Conservation (phyloP, 1,140 invertebrate species). For the Drosophila mojavensis region DNA sequence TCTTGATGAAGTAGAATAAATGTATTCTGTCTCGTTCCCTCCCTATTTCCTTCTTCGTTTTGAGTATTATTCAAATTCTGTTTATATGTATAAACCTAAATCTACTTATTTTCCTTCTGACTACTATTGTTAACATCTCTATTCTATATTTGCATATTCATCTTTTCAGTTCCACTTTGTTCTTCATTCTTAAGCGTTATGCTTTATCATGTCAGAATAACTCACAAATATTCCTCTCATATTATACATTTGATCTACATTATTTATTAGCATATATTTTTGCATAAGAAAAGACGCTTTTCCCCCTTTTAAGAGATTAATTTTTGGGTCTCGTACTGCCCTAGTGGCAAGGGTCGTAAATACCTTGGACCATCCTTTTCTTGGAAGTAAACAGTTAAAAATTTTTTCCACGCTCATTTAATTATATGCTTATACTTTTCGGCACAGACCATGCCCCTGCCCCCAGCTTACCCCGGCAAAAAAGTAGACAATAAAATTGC, state of each 20-base stretch:
- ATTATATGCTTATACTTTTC: slow-evolving; percentile 54
- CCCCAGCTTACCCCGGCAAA: not conserved
- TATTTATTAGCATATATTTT: slow-evolving; percentile 3
- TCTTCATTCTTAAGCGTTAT: not conserved
- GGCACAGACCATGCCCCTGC: not conserved
- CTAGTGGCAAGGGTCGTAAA: slow-evolving; percentile 3
- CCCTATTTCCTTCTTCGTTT: not conserved
- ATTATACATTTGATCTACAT: not conserved
- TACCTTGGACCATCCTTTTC: slow-evolving; percentile 4
- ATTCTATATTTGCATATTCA: not conserved
- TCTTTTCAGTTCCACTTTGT: not conserved
- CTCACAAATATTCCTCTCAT: not conserved
- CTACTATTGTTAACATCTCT: too few species aligned
- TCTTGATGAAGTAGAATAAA: too few species aligned
- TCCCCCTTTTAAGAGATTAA: not conserved
- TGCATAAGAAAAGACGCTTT: not conserved
- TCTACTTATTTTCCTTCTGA: too few species aligned
- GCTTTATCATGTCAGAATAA: too few species aligned
- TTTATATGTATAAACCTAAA: not conserved
- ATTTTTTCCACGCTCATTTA: slow-evolving; percentile 51
- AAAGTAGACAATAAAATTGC: slow-evolving; percentile 62
- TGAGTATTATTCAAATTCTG: too few species aligned
- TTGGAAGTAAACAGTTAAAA: slow-evolving; percentile 26
- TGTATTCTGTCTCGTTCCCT: too few species aligned
- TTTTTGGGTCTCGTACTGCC: too few species aligned